phyloP scores from a whole-genome alignment of 2,797 vertebrate genomes.

The Jordanella pulchra region DNA sequence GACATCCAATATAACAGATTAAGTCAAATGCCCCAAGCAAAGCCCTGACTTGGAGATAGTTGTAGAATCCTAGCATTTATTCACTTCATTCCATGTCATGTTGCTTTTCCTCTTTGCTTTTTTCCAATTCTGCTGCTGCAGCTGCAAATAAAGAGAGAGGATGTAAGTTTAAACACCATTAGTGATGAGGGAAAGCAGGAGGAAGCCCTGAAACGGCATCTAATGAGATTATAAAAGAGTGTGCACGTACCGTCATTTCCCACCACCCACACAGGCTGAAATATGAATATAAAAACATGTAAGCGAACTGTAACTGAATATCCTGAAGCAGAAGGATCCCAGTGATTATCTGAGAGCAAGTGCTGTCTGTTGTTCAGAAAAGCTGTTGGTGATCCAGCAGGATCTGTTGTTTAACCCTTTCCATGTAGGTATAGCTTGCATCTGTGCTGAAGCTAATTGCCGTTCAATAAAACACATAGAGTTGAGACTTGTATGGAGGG shows the following conservation, averaged over 20 bases:
- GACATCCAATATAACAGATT: background rate
- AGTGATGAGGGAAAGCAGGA: constrained; percentile 28
- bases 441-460: no score
- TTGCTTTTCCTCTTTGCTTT: background rate
- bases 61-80: background rate
- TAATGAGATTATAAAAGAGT: constrained; percentile 58
- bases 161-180: constrained; percentile 27
- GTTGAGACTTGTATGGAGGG: constrained; percentile 61
- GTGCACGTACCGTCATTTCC: constrained; percentile 39
- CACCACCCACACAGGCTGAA: constrained; percentile 34
- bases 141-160: constrained; percentile 18
- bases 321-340: constrained; percentile 9
- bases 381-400: constrained; percentile 31
- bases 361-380: constrained; percentile 1
- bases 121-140: constrained; percentile 27
- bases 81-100: background rate
- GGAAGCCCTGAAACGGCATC: constrained; percentile 30
- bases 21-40: background rate
- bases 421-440: background rate
- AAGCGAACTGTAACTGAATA: constrained; percentile 28
- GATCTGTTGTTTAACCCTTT: constrained; percentile 4
- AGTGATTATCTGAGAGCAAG: constrained; percentile 10
- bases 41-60: background rate
- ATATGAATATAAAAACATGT: constrained; percentile 32
- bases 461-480: constrained; percentile 56